Conservation (phyloP, 2,113 vertebrate species). For the Tupaia chinensis region DNA sequence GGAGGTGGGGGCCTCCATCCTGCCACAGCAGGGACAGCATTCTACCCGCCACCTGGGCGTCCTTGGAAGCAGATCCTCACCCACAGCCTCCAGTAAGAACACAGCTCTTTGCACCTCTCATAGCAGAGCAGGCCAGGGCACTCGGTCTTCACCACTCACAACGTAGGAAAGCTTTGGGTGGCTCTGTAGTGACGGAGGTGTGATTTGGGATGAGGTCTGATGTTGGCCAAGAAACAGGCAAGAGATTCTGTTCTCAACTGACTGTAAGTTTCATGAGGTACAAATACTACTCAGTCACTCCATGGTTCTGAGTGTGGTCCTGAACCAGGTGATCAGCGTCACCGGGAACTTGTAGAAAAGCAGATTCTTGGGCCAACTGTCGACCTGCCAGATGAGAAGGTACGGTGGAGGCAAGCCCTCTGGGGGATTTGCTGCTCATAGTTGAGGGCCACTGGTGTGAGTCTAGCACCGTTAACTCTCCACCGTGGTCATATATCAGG, state of each 20-base stretch:
- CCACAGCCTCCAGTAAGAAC: not conserved
- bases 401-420: not conserved
- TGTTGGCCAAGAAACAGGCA: not conserved
- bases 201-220: not conserved
- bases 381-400: not conserved
- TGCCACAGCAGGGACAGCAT: not conserved
- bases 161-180: not conserved
- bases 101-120: not conserved
- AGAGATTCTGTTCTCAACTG: not conserved
- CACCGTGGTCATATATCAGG: no score
- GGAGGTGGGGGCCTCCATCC: not conserved
- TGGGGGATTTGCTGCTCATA: no score
- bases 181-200: not conserved
- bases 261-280: not conserved
- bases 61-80: not conserved
- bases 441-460: not conserved
- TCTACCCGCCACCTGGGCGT: not conserved
- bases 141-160: not conserved
- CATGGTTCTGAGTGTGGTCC: not conserved
- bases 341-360: not conserved
- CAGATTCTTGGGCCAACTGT: not conserved
- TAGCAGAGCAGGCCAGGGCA: not conserved
- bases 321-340: not conserved
- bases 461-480: accelerated
- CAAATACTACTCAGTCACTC: not conserved